These are phyloP conservation scores for Meiosimyza platycephala DNA, from an alignment of 2,888 invertebrate species.

Conservation along the genomic window DNA sequence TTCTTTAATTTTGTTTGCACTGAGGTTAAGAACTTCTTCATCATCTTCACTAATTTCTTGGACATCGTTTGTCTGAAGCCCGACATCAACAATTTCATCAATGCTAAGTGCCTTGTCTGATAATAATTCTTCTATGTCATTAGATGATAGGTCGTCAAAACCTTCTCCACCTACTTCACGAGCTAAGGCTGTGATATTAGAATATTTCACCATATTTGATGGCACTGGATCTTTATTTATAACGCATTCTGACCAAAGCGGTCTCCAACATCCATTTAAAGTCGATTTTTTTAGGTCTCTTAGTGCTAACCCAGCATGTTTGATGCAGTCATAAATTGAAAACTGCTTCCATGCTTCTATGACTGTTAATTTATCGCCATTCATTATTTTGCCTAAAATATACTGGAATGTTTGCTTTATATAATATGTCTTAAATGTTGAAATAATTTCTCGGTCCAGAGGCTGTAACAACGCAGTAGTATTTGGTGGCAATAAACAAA, in stretches of 20 bases:
- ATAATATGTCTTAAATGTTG: slow-evolving; percentile 53
- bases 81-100: neutral
- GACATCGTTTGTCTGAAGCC: neutral
- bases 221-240: neutral
- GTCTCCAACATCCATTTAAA: slow-evolving; percentile 53
- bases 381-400: slow-evolving; percentile 41
- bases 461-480: slow-evolving; percentile 39
- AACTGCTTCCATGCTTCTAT: slow-evolving; percentile 42
- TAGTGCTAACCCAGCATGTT: slow-evolving; percentile 33
- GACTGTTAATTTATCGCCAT: slow-evolving; percentile 24
- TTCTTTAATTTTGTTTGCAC: neutral
- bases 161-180: neutral
- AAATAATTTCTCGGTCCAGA: slow-evolving; percentile 53
- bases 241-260: slow-evolving; percentile 49
- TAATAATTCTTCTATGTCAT: neutral
- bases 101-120: neutral
- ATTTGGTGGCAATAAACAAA: slow-evolving; percentile 31
- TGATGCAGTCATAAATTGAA: slow-evolving; percentile 40
- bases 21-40: neutral
- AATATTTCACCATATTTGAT: too few species aligned
- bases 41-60: neutral
- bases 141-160: neutral
- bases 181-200: neutral
- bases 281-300: slow-evolving; percentile 47
- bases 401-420: slow-evolving; percentile 43